phyloP scores from a whole-genome alignment of 1,140 invertebrate genomes.

The Rhagoletis zephyria region DNA sequence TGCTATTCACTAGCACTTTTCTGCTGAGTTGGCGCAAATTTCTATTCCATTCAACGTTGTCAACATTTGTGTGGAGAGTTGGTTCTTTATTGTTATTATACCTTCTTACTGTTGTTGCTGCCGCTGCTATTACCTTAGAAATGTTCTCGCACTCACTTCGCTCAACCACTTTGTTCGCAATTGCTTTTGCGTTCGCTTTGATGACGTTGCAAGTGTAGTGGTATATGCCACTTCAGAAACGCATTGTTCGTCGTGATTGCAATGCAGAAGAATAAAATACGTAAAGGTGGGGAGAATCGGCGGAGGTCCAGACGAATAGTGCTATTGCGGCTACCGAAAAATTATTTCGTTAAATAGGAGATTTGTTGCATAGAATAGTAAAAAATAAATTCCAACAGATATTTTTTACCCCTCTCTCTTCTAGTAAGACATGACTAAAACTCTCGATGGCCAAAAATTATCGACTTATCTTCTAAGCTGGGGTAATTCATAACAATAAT shows the following conservation, averaged over 20 bases:
- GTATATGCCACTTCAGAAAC: constrained; percentile 44
- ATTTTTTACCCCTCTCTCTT: too few species aligned
- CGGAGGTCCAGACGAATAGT: too few species aligned
- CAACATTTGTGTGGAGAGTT: constrained; percentile 20
- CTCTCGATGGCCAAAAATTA: too few species aligned
- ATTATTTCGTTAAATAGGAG: too few species aligned
- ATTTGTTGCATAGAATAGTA: too few species aligned
- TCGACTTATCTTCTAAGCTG: too few species aligned
- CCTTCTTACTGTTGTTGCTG: background rate
- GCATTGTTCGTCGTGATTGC: constrained; percentile 42
- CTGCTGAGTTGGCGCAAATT: constrained; percentile 42
- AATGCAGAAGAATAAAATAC: background rate
- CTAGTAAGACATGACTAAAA: too few species aligned
- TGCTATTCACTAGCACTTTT: constrained; percentile 14
- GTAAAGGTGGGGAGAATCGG: background rate
- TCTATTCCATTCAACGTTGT: constrained; percentile 47
- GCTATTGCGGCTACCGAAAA: too few species aligned
- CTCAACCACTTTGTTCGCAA: constrained; percentile 16
- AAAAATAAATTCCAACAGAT: too few species aligned
- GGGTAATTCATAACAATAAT: too few species aligned
- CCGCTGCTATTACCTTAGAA: constrained; percentile 31
- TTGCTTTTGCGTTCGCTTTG: constrained; percentile 42
- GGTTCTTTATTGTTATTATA: constrained; percentile 24
- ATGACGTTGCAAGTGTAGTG: constrained; percentile 38
- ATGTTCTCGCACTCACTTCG: background rate